A percentile compares a stretch with the other conserved stretches of the same genome.
Conservation (phyloP, 64 coral and sea anemone genomes). For the Trachythela sp. region DNA sequence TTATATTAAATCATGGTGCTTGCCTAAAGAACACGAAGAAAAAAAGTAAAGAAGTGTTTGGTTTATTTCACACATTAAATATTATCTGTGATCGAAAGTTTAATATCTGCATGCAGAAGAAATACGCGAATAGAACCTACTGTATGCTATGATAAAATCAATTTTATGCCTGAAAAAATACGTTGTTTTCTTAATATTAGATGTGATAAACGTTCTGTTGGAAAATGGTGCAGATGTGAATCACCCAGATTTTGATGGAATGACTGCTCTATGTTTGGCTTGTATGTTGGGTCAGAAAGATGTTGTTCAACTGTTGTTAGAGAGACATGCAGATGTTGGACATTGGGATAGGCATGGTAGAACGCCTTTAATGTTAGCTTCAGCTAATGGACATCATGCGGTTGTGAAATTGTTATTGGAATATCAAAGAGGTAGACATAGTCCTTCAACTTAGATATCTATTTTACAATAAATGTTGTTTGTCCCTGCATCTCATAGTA, state of each 20-base stretch:
- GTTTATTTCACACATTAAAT: too few species aligned
- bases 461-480: too few species aligned
- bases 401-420: constrained; percentile 68
- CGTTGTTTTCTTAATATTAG: not conserved
- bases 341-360: constrained; percentile 97
- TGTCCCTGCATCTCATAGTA: not conserved
- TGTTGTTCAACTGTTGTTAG: constrained; percentile 73
- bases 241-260: constrained; percentile 90
- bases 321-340: constrained; percentile 62
- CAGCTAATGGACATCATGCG: constrained; percentile 70
- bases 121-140: too few species aligned
- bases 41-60: too few species aligned
- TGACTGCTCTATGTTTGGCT: constrained; percentile 82
- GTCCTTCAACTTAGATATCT: not conserved
- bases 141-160: too few species aligned
- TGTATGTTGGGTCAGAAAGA: constrained; percentile 70
- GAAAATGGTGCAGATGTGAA: constrained; percentile 69
- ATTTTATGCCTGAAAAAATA: too few species aligned
- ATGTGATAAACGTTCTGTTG: constrained; percentile 68
- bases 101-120: too few species aligned
- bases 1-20: too few species aligned
- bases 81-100: too few species aligned
- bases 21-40: too few species aligned
- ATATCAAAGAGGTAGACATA: constrained; percentile 49
- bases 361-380: constrained; percentile 88